phyloP scores from a whole-genome alignment of 2,797 vertebrate species.

The Morelia viridis region DNA sequence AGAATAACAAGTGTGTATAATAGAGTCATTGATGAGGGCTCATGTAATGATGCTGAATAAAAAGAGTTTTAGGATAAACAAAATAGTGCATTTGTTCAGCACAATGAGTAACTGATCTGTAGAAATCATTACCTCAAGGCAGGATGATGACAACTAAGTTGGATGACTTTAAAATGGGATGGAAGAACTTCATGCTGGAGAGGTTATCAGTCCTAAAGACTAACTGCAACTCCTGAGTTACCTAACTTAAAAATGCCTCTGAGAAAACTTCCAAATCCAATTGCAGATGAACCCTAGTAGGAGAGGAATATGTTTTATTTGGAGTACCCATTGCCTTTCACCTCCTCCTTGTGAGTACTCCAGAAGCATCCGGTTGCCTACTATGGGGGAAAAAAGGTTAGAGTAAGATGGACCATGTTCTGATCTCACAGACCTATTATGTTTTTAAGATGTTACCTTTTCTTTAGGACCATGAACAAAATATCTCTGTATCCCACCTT shows the following conservation, averaged over 20 bases:
- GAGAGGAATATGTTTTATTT: neutral
- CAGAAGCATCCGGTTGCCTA: neutral
- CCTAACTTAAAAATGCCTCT: neutral
- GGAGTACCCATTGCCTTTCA: neutral
- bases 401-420: neutral
- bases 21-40: neutral
- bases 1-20: neutral
- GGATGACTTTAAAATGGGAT: neutral
- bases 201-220: neutral
- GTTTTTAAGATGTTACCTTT: neutral
- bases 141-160: neutral
- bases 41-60: neutral
- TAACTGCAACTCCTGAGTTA: neutral
- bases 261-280: neutral
- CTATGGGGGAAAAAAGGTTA: neutral
- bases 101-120: neutral
- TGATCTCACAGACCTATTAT: neutral
- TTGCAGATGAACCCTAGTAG: neutral
- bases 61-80: neutral
- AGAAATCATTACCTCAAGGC: neutral
- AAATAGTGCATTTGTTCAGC: neutral
- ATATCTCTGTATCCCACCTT: neutral
- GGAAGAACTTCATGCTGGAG: neutral
- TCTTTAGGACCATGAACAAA: neutral
- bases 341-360: neutral